A percentile compares a stretch with the other conserved stretches of the same genome.
Evolutionary conservation across 2,888 invertebrate species (phyloP).

Genomic region (Taenaris catops): DNA sequence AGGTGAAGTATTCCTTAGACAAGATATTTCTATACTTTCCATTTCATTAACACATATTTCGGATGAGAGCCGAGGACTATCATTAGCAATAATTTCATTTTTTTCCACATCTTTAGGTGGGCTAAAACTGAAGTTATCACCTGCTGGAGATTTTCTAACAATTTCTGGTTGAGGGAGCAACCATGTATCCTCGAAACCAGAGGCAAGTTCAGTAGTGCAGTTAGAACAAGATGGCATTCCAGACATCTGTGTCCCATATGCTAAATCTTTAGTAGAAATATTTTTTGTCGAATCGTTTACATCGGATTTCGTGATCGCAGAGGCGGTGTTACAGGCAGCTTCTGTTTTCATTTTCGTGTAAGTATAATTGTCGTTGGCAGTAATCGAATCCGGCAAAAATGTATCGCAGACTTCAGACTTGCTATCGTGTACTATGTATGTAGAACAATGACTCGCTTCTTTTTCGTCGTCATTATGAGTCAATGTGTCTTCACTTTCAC

Average conservation of each 20-base stretch:
- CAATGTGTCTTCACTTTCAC: slow-evolving; percentile 61
- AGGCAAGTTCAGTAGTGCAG: slow-evolving; percentile 54
- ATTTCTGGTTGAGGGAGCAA: slow-evolving; percentile 55
- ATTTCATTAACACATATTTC: slow-evolving; percentile 50
- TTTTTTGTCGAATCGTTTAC: slow-evolving; percentile 55
- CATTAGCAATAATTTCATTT: slow-evolving; percentile 17
- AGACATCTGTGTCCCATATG: slow-evolving; percentile 59
- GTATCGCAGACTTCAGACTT: slow-evolving; percentile 58
- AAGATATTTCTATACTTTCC: slow-evolving; percentile 63
- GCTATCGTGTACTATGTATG: slow-evolving; percentile 64
- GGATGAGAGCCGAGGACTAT: slow-evolving; percentile 26
- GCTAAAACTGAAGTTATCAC: slow-evolving; percentile 36
- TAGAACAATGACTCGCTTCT: slow-evolving; percentile 57
- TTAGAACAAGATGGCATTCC: slow-evolving; percentile 61
- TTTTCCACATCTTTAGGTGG: slow-evolving; percentile 37
- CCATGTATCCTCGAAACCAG: slow-evolving; percentile 52
- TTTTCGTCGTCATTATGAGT: slow-evolving; percentile 62
- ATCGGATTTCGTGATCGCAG: slow-evolving; percentile 48
- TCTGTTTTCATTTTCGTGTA: slow-evolving; percentile 63
- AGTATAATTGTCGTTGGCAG: slow-evolving; percentile 58
- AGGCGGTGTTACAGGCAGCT: slow-evolving; percentile 39
- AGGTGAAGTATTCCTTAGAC: slow-evolving; percentile 44
- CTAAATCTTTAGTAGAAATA: slow-evolving; percentile 58
- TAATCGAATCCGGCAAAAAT: slow-evolving; percentile 66
- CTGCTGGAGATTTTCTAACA: slow-evolving; percentile 50